Evolutionary conservation across 1,140 invertebrate species (phyloP).

Genomic region (Steinernema feltiae): DNA sequence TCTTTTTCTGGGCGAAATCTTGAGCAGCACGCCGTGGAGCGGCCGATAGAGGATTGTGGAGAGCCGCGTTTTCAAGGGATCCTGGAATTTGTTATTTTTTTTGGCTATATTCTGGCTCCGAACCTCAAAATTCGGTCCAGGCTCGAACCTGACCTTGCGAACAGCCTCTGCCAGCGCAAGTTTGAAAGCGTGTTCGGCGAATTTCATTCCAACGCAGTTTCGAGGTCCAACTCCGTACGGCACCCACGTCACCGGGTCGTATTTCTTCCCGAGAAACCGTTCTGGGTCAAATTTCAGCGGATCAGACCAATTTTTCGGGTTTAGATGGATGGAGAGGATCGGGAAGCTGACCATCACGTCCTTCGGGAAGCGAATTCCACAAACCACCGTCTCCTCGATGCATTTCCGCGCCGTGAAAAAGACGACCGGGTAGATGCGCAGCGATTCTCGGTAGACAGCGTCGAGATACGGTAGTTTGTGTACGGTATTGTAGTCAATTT

Average conservation of each 20-base stretch:
- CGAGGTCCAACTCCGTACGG: constrained; percentile 64
- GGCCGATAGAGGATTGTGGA: not conserved
- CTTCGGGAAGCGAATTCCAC: constrained; percentile 58
- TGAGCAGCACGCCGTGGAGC: not conserved
- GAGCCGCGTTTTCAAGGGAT: not conserved
- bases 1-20: not conserved
- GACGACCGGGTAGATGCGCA: constrained; percentile 58
- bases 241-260: constrained; percentile 58
- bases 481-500: constrained; percentile 42
- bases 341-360: constrained; percentile 66
- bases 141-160: not conserved
- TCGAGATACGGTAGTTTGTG: constrained; percentile 59
- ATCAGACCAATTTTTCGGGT: constrained; percentile 64
- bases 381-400: constrained; percentile 44
- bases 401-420: constrained; percentile 46
- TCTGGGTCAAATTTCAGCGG: constrained; percentile 66
- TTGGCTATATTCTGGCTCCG: not conserved
- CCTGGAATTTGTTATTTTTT: not conserved
- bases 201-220: constrained; percentile 65
- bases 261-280: constrained; percentile 57
- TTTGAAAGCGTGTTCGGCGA: constrained; percentile 68
- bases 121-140: not conserved
- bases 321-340: constrained; percentile 65
- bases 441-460: constrained; percentile 58
- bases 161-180: constrained; percentile 59